Evolutionary conservation across 37 sponge, comb jelly and placozoan species (phyloP), one percentile per base, ranked within the genome.

Genomic region (Tethya wilhelma): DNA sequence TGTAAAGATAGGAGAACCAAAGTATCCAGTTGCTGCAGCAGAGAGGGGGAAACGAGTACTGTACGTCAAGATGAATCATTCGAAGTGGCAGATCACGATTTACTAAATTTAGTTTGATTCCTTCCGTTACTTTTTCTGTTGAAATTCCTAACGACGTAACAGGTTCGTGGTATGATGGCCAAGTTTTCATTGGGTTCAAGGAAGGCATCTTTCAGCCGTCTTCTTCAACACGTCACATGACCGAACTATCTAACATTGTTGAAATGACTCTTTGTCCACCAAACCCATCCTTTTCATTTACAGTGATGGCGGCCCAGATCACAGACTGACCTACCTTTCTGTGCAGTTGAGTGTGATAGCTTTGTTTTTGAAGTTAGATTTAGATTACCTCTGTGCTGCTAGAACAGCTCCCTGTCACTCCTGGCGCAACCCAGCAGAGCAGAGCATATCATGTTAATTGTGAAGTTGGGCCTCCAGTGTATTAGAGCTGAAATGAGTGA

Each of bases 241-340:
- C 76, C 26, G 90, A n/a, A n/a, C n/a, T n/a, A n/a, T n/a, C n/a
- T n/a, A n/a, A n/a, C n/a, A n/a, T n/a, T n/a, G n/a, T n/a, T n/a
- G n/a, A n/a, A n/a, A n/a, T 14, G 11, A 29, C n/a, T 25, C 19
- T 1, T 23, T 72, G 1, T 9, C 38, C 8, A 40, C 40, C 43
- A 74, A 81, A 36, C 67, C 79, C 20, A 22, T 82, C 14, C 56
- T 89, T 33, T 78, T 79, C 26, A 4, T 83, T 1, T 89, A 83
- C 46, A 78, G 67, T 65, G 84, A 89, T 78, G 79, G 90, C 53
- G 90, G 90, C 22, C 90, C 84, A 17, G 84, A 83, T 56, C 82
- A 75, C 55, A 25, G 87, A 37, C 17, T 82, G 12, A 82, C 83
- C n/a, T 82, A 82, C 83, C 26, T 77, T 8, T 76, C 78, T 62